Conservation (phyloP, 2,888 invertebrate species). For the Netelia inedita region DNA sequence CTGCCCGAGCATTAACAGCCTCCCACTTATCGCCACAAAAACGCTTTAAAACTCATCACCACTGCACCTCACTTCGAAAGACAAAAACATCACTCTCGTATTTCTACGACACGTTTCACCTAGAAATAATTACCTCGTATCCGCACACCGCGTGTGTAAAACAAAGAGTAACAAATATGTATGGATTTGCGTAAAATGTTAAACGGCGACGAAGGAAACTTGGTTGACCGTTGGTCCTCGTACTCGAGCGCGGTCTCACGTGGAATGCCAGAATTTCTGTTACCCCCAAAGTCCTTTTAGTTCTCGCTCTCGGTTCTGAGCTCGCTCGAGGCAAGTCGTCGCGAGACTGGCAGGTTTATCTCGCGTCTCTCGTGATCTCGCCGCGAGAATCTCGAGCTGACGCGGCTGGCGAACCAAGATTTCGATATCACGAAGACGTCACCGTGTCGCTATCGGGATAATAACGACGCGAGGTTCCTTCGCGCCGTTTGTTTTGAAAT, state of each 20-base stretch:
- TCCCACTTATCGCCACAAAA: constrained; percentile 77
- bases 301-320: not conserved
- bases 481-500: constrained; percentile 61
- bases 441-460: constrained; percentile 29
- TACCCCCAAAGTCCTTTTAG: not conserved
- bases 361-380: constrained; percentile 37
- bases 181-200: not conserved
- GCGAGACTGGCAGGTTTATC: constrained; percentile 43
- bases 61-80: constrained; percentile 74
- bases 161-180: not conserved
- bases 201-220: too few species aligned
- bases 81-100: constrained; percentile 24
- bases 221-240: too few species aligned
- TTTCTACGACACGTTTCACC: constrained; percentile 32
- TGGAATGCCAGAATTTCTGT: not conserved
- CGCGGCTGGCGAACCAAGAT: not conserved
- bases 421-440: constrained; percentile 32
- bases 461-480: not conserved
- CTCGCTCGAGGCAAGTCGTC: constrained; percentile 26
- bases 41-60: constrained; percentile 77
- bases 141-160: not conserved
- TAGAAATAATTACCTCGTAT: not conserved
- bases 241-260: too few species aligned
- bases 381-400: constrained; percentile 16
- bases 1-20: constrained; percentile 70